Conservation (phyloP, 2,797 vertebrate genomes). For the Cephalopachus bancanus region DNA sequence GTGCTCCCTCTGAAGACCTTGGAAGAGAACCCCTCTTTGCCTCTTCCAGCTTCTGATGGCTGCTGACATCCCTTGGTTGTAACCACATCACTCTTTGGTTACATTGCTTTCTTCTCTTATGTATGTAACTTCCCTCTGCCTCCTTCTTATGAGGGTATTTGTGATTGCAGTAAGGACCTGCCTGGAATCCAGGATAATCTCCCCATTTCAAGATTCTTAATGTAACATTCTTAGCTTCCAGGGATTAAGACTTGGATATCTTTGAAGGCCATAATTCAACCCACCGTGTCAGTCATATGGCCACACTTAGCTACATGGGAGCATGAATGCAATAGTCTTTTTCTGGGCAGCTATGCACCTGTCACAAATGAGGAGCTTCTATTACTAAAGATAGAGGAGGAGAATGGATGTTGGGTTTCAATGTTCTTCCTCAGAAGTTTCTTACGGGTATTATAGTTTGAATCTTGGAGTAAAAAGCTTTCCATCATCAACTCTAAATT, state of each 20-base stretch:
- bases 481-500: background rate
- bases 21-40: background rate
- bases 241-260: background rate
- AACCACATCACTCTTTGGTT: background rate
- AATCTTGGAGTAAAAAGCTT: conserved; percentile 8
- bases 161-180: background rate
- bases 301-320: background rate
- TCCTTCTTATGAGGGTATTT: background rate
- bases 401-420: background rate
- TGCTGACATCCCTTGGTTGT: background rate
- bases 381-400: background rate
- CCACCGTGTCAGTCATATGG: background rate
- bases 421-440: background rate
- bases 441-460: background rate
- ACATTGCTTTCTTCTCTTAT: background rate
- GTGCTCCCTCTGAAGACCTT: background rate
- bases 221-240: background rate
- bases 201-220: background rate
- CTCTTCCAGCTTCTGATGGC: background rate
- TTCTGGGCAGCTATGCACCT: background rate
- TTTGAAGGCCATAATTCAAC: background rate
- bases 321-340: background rate
- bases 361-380: background rate
- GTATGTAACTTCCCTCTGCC: background rate
- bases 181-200: background rate